A percentile compares a stretch with the other conserved stretches of the same genome.
These are phyloP conservation scores for Ammodytes marinus DNA, from an alignment of 2,113 vertebrate species.

Conservation along the genomic window DNA sequence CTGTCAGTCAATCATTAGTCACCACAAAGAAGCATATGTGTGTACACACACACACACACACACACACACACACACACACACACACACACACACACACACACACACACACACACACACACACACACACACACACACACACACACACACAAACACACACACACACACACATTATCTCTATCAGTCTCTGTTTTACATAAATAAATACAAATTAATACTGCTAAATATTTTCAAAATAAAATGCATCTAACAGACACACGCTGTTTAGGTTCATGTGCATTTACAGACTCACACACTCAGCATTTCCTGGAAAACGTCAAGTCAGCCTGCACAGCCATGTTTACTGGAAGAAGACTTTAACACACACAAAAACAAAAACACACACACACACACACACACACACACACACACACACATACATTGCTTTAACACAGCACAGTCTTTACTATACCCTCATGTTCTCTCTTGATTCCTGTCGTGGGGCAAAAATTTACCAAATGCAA, in stretches of 20 bases:
- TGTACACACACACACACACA: neutral
- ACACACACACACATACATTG: conserved; percentile 22
- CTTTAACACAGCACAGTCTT: neutral
- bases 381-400: conserved; percentile 13
- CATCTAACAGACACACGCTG: conserved; percentile 9
- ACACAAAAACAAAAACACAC: conserved; percentile 12
- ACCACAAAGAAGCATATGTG: neutral
- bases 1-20: neutral
- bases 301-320: conserved; percentile 62
- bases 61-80: no score
- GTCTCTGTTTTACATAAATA: no score
- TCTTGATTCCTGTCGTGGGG: neutral
- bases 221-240: no score
- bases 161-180: neutral
- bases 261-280: no score
- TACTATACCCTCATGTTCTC: neutral
- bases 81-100: no score
- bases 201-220: no score
- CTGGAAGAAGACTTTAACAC: conserved; percentile 38
- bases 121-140: neutral
- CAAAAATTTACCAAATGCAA: neutral
- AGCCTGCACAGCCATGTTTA: conserved; percentile 53
- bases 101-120: neutral
- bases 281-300: conserved; percentile 45
- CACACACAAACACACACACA: neutral